Conservation (phyloP, 1,140 invertebrate genomes). For the Drosophila pandora region DNA sequence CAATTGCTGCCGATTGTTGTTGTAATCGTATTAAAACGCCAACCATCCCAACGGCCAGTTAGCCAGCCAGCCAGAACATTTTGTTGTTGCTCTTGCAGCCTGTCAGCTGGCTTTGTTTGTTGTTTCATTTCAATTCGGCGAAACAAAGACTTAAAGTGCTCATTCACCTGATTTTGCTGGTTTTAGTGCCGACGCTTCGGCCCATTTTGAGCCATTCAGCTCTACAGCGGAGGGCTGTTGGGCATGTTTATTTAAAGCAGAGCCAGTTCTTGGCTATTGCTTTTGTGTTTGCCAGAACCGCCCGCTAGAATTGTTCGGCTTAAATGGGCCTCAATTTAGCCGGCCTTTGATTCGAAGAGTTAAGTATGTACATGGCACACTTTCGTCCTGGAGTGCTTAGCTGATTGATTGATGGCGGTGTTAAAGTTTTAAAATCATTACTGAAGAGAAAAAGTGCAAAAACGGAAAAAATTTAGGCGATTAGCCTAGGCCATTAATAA, state of each 20-base stretch:
- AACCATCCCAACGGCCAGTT: slow-evolving; percentile 7
- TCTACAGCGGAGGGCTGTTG: slow-evolving; percentile 15
- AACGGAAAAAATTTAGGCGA: too few species aligned
- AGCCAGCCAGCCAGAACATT: slow-evolving; percentile 30
- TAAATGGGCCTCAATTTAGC: slow-evolving; percentile 68
- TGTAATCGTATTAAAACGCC: slow-evolving; percentile 69
- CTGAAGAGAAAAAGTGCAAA: not conserved
- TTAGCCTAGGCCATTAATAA: too few species aligned
- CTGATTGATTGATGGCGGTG: slow-evolving; percentile 29
- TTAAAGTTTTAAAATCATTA: slow-evolving; percentile 3
- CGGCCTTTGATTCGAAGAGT: slow-evolving; percentile 35
- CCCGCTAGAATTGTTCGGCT: slow-evolving; percentile 53
- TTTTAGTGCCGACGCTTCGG: slow-evolving; percentile 48
- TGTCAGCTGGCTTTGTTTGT: slow-evolving; percentile 69
- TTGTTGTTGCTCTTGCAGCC: slow-evolving; percentile 35
- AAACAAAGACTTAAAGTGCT: slow-evolving; percentile 81
- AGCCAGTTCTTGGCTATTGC: slow-evolving; percentile 35
- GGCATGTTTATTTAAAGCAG: slow-evolving; percentile 75
- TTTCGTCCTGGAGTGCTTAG: slow-evolving; percentile 18
- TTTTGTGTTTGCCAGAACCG: slow-evolving; percentile 15
- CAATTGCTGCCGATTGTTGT: slow-evolving; percentile 39
- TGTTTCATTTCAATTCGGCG: slow-evolving; percentile 77
- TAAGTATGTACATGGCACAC: slow-evolving; percentile 29
- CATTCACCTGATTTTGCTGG: slow-evolving; percentile 75
- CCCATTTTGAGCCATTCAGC: slow-evolving; percentile 14